Conservation (phyloP, 2,888 invertebrate genomes). For the Tenodera sinensis region DNA sequence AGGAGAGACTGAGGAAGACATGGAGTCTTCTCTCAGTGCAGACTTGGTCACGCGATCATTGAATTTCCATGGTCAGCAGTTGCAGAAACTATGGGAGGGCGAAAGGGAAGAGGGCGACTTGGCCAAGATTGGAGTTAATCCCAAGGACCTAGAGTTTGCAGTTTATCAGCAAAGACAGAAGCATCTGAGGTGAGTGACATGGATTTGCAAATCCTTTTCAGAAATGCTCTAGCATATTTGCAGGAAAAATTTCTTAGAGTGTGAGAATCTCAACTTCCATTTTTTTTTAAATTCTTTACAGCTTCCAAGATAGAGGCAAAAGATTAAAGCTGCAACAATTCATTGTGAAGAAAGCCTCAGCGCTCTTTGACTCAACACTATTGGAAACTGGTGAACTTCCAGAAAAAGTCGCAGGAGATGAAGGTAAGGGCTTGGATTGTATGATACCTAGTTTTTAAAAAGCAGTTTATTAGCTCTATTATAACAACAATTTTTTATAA, state of each 20-base stretch:
- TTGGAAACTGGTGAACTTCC: slow-evolving; percentile 50
- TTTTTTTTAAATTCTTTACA: slow-evolving; percentile 35
- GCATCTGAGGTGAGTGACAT: slow-evolving; percentile 57
- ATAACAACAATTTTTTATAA: too few species aligned
- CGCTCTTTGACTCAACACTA: slow-evolving; percentile 60
- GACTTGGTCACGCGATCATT: slow-evolving; percentile 65
- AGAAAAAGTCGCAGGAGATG: slow-evolving; percentile 56
- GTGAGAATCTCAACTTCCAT: not conserved
- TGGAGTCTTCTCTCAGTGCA: slow-evolving; percentile 45
- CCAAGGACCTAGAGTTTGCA: slow-evolving; percentile 65
- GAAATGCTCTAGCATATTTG: not conserved
- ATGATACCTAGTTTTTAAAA: too few species aligned
- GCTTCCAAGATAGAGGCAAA: slow-evolving; percentile 78
- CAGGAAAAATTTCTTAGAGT: not conserved
- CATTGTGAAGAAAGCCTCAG: slow-evolving; percentile 77
- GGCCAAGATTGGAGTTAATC: slow-evolving; percentile 52
- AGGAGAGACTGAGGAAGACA: slow-evolving; percentile 1
- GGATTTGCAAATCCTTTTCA: not conserved
- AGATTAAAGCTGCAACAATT: slow-evolving; percentile 82
- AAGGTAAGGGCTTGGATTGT: slow-evolving; percentile 47
- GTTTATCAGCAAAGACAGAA: slow-evolving; percentile 77
- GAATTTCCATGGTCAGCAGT: slow-evolving; percentile 82
- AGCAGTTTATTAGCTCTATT: too few species aligned
- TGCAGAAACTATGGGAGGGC: slow-evolving; percentile 84
- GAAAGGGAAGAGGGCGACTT: slow-evolving; percentile 77